Percentiles rank a stretch among this genome's conserved stretches.
Evolutionary conservation across 2,113 vertebrate species (phyloP).

Genomic region (Sylvilagus bachmani): DNA sequence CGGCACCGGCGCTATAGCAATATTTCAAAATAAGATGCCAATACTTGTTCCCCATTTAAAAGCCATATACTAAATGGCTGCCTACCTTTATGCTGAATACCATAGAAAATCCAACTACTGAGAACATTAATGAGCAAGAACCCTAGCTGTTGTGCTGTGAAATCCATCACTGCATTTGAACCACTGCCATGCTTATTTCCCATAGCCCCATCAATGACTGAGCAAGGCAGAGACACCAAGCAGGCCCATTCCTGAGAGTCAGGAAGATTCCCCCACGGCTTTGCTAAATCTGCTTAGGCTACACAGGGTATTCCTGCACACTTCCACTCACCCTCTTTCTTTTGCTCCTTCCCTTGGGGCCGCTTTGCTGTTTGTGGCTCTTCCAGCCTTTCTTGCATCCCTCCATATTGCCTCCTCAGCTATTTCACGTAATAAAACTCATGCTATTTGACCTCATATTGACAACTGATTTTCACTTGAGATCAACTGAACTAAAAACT

Average conservation of each 20-base stretch:
- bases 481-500: not conserved
- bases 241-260: not conserved
- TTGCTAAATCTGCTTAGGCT: not conserved
- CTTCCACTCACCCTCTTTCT: not conserved
- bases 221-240: not conserved
- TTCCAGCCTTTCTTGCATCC: not conserved
- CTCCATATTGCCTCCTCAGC: not conserved
- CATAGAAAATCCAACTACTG: not conserved
- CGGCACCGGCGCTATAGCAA: no score
- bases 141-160: not conserved
- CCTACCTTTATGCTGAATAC: not conserved
- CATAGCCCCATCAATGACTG: not conserved
- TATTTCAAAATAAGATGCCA: not conserved
- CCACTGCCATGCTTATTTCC: not conserved
- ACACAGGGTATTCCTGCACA: not conserved
- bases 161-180: not conserved
- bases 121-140: not conserved
- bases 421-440: not conserved
- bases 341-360: not conserved
- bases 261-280: not conserved
- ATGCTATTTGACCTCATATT: not conserved
- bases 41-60: not conserved
- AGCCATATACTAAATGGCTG: not conserved
- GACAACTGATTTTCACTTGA: not conserved
- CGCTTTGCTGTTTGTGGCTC: not conserved